phyloP scores from a whole-genome alignment of 2,797 vertebrate species.

The Typhlichthys eigenmanni region DNA sequence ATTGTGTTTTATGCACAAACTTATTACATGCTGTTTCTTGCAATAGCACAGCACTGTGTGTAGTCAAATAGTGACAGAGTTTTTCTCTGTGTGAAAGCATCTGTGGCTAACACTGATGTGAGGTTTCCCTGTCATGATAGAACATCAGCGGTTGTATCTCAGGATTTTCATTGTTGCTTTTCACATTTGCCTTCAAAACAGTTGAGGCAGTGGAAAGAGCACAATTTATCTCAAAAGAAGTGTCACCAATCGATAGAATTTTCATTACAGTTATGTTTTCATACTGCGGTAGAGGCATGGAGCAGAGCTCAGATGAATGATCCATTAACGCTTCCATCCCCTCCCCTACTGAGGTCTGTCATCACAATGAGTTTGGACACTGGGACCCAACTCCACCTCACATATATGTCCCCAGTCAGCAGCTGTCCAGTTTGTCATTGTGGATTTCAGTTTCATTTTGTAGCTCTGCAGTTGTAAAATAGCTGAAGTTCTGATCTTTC shows the following conservation, averaged over 20 bases:
- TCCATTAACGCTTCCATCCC: conserved; percentile 61
- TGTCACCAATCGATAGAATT: conserved; percentile 75
- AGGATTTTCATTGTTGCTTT: conserved; percentile 58
- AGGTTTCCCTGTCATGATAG: conserved; percentile 43
- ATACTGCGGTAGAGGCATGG: conserved; percentile 65
- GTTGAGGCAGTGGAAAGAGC: conserved; percentile 59
- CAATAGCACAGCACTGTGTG: conserved; percentile 8
- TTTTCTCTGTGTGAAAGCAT: conserved; percentile 14
- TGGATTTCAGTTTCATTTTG: conserved; percentile 60
- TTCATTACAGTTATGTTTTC: conserved; percentile 83
- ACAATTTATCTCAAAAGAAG: conserved; percentile 79
- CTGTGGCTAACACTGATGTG: conserved; percentile 25
- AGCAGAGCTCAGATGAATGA: conserved; percentile 70
- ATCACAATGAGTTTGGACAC: conserved; percentile 61
- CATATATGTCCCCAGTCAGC: conserved; percentile 63
- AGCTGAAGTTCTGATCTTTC: conserved; percentile 57
- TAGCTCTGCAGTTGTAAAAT: conserved; percentile 28
- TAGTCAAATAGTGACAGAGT: conserved; percentile 7
- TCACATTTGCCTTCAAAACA: conserved; percentile 63
- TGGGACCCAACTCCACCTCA: conserved; percentile 58
- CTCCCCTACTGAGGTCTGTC: conserved; percentile 58
- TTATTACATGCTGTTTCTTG: conserved; percentile 24
- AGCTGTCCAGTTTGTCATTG: conserved; percentile 71
- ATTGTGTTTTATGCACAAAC: conserved; percentile 17
- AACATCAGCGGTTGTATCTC: conserved; percentile 47